Conservation (phyloP, 1,140 invertebrate genomes). For the Leptonema lineaticorne region DNA sequence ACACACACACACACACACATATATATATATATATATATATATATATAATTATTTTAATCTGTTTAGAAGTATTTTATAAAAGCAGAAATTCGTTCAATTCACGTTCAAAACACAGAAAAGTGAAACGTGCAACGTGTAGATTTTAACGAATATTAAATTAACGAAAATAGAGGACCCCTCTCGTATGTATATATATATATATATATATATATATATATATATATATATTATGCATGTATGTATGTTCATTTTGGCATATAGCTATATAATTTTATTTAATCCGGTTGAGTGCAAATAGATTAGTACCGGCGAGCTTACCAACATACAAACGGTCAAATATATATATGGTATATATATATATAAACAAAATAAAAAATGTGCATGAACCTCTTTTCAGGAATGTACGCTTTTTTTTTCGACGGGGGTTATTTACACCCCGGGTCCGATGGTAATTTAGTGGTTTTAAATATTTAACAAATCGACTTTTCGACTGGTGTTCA, state of each 20-base stretch:
- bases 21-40: no score
- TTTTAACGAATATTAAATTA: background rate
- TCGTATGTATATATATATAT: no score
- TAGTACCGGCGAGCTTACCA: background rate
- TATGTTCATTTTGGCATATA: no score
- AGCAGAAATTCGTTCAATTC: no score
- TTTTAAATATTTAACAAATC: constrained; percentile 17
- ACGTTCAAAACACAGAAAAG: background rate
- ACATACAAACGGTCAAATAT: constrained; percentile 6
- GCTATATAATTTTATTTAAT: constrained; percentile 3
- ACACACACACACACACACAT: no score
- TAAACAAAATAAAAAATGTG: constrained; percentile 12
- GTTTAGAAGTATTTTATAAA: no score
- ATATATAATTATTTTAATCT: no score
- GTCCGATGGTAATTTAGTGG: constrained; percentile 17
- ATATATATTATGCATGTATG: no score
- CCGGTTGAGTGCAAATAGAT: constrained; percentile 16
- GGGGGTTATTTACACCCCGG: constrained; percentile 3
- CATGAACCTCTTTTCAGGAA: background rate
- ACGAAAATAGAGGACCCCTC: background rate
- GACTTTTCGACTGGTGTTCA: constrained; percentile 2
- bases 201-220: no score
- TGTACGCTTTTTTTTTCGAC: background rate
- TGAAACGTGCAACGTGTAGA: background rate
- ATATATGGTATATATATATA: no score